Base-by-base conservation (phyloP, 2,113 vertebrate genomes). In the Protobothrops mucrosquamatus region DNA sequence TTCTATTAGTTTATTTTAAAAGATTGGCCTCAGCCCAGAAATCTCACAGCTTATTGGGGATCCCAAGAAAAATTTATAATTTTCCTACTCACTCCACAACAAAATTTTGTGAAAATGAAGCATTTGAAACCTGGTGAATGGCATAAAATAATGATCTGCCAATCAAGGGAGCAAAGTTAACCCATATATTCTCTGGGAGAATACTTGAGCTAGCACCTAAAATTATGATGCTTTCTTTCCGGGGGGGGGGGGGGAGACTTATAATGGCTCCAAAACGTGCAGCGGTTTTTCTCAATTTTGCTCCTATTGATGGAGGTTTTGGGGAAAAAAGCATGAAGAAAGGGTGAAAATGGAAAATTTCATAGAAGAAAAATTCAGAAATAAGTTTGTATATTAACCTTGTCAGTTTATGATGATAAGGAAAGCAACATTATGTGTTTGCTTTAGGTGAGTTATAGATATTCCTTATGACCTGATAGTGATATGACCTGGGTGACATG, bases 1-100 rank as follows among this genome's bases (percentile, higher is more conserved):
- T 94, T 94, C 92, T 59, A 29, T 39, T 92, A 94, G 90, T n/a
- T 56, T 48, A 87, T 89, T 94, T 94, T 90, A 93, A 92, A 95
- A 69, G 90, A 61, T 92, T 92, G 59, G 59, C n/a, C 91, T 93
- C 89, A n/a, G 5, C 91, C 89, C 92, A 91, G 54, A 91, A n/a
- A 51, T 24, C 46, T 51, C 57, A 64, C 14, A n/a, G n/a, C 59
- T 69, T 26, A 26, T 69, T 59, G 46, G 24, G 11, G 8, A 26
- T 7, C 89, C 26, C 43, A 90, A 51, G 43, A 46, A 18, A 69
- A 18, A 9, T 48, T 90, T 69, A 14, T 24, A 90, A n/a, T 90
- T 20, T 89, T 24, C 43, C 81, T n/a, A 14, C 56, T 46, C 43
- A 46, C 15, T 14, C 39, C 57, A 64, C 29, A 61, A 43, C 6